Conservation (phyloP, 2,113 vertebrate genomes). For the Phylloscopus whistleri region DNA sequence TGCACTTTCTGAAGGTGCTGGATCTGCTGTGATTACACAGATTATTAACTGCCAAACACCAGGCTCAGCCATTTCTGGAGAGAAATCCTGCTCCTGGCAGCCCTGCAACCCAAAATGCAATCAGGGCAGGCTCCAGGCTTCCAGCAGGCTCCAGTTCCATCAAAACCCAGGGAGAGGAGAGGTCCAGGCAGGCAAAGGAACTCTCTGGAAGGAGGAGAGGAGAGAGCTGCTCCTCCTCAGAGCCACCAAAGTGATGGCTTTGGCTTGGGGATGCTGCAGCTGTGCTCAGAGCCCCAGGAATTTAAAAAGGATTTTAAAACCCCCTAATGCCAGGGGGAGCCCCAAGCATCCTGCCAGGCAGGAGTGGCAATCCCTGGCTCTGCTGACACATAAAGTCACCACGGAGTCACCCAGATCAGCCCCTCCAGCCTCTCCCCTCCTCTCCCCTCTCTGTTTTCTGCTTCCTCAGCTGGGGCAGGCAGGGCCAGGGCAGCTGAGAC, state of each 20-base stretch:
- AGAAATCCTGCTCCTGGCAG: not conserved
- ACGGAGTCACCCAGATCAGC: not conserved
- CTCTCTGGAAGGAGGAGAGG: not conserved
- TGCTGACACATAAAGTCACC: not conserved
- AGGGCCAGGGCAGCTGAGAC: accelerated
- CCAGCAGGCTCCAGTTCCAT: not conserved
- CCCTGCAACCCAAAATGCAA: not conserved
- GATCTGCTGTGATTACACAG: not conserved
- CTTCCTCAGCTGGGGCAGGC: not conserved
- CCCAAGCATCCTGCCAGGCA: not conserved
- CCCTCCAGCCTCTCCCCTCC: too few species aligned
- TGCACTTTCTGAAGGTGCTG: not conserved
- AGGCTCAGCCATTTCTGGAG: not conserved
- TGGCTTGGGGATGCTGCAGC: not conserved
- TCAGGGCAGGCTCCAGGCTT: not conserved
- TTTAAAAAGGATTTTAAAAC: not conserved
- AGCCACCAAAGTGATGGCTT: not conserved
- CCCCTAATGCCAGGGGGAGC: not conserved
- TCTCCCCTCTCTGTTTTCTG: not conserved
- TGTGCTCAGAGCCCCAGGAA: not conserved
- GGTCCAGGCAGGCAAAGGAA: not conserved
- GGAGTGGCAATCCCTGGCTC: not conserved
- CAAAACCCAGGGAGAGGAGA: not conserved
- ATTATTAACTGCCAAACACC: not conserved
- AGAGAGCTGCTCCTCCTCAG: not conserved